Conservation (phyloP, 2,113 vertebrate genomes). For the Motacilla alba region DNA sequence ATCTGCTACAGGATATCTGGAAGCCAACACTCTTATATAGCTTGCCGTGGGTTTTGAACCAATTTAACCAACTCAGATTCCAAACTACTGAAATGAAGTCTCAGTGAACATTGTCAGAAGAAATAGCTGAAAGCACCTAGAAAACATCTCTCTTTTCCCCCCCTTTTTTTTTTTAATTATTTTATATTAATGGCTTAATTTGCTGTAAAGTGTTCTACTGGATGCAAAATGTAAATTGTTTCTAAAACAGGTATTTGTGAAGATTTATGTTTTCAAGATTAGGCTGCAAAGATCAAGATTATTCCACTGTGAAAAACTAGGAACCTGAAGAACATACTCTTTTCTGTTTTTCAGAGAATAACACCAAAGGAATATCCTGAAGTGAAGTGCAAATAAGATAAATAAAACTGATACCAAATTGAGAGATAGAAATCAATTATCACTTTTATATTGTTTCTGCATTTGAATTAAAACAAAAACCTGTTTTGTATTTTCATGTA, state of each 20-base stretch:
- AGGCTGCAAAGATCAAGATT: not conserved
- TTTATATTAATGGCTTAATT: not conserved
- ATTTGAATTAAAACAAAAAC: not conserved
- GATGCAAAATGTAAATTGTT: not conserved
- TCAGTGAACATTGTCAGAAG: not conserved
- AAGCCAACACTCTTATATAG: not conserved
- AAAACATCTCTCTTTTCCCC: fast-evolving
- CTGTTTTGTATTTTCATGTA: not conserved
- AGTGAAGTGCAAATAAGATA: not conserved
- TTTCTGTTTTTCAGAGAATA: not conserved
- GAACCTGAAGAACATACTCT: not conserved
- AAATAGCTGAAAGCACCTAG: not conserved
- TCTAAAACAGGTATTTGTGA: not conserved
- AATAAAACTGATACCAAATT: not conserved
- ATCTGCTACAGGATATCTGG: not conserved
- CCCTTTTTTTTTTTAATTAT: not conserved
- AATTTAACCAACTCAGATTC: not conserved
- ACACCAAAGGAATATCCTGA: not conserved
- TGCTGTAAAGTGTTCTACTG: not conserved
- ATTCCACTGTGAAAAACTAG: not conserved
- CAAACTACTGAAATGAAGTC: not conserved
- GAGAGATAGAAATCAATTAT: not conserved
- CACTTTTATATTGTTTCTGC: not conserved
- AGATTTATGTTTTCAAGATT: not conserved
- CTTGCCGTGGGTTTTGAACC: not conserved